These are phyloP conservation scores for Trogon surrucura DNA, from an alignment of 2,113 vertebrate species.

Conservation along the genomic window DNA sequence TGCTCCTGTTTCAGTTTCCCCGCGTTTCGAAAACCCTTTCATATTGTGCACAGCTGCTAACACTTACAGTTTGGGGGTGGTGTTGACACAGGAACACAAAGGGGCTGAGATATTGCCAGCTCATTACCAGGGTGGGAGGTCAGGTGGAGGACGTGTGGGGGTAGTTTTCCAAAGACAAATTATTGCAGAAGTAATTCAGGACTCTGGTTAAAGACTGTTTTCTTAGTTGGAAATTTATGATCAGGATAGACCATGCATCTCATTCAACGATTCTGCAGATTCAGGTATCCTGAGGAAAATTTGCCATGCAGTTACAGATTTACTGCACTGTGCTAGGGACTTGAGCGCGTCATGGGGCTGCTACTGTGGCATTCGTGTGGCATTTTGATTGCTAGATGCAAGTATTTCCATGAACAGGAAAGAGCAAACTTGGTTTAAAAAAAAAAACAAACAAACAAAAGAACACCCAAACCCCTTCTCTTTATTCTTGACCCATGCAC, in stretches of 20 bases:
- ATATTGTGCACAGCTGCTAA: slow-evolving; percentile 67
- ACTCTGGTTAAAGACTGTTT: not conserved
- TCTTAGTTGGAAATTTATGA: slow-evolving; percentile 22
- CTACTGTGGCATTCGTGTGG: not conserved
- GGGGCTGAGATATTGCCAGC: slow-evolving; percentile 45
- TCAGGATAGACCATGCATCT: not conserved
- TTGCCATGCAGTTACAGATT: not conserved
- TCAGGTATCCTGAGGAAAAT: not conserved
- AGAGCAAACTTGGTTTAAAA: not conserved
- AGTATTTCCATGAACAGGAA: not conserved
- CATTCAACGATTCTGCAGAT: not conserved
- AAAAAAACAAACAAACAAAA: too few species aligned
- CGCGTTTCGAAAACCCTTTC: slow-evolving; percentile 1
- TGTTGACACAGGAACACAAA: slow-evolving; percentile 65
- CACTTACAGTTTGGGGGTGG: slow-evolving; percentile 58
- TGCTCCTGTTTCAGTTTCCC: slow-evolving; percentile 18
- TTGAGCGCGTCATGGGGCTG: not conserved
- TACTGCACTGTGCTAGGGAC: not conserved
- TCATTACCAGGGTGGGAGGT: slow-evolving; percentile 44
- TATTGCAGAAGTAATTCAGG: not conserved
- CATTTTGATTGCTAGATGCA: not conserved
- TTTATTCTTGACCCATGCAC: not conserved
- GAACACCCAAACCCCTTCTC: not conserved
- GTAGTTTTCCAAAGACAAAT: slow-evolving; percentile 8
- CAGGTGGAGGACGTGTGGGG: not conserved